Evolutionary conservation across 2,888 invertebrate species (phyloP), one percentile per base, ranked within the genome.

Genomic region (Drosophila monieri): DNA sequence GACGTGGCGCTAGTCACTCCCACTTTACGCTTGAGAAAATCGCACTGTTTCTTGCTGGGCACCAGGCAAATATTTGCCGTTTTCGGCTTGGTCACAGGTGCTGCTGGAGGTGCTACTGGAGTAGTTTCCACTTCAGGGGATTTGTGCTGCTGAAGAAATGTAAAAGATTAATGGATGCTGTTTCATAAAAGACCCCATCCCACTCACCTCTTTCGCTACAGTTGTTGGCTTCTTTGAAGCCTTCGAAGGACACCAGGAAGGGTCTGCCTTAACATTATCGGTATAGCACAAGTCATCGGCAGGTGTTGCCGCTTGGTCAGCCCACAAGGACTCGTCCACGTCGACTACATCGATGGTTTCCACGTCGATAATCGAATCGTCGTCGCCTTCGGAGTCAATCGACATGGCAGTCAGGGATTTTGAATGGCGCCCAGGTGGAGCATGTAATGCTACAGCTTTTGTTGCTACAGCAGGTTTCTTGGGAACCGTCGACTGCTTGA

Each of bases 311-410:
- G 6, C n/a, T 14, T 62, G 32, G 6, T 39, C 41, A 35, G 53
- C 0, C 71, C 69, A 76, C 4, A 58, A 9, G 1, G 79, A 72
- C 23, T 78, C 80, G 57, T 91, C 89, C 25, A 80, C 76, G 74
- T 90, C 90, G 14, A 90, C 74, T 6, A 76, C 69, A 74, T 91
- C 91, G 21, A 91, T 80, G 0, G 92, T 91, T 76, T 91, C 91
- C 37, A 91, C 90, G 74, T 91, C 91, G 27, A 91, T 90, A 51
- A 91, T 91, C n/a, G 88, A 88, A 74, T 91, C 91, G 0, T 90
- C 89, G 51, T 91, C 91, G 5, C 88, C 85, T 58, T 91, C 90
- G 3, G 86, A 86, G 44, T 89, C 85, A 2, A 53, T 58, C 6
- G 54, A 25, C 46, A 73, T 80, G 0, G 77, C 67, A 12, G 76